Conservation (phyloP, 2,888 invertebrate genomes). For the Cabera pusaria region DNA sequence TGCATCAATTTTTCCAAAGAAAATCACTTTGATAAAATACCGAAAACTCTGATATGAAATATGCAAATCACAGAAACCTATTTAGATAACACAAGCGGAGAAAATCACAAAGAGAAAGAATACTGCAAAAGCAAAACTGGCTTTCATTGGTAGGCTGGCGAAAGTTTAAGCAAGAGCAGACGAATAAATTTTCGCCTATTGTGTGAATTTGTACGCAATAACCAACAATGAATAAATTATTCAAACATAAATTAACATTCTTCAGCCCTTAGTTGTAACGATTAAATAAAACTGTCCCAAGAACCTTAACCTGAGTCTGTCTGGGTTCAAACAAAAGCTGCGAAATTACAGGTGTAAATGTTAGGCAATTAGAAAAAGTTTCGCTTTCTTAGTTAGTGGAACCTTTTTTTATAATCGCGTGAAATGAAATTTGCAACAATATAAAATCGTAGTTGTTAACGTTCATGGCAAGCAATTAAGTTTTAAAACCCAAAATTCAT, state of each 20-base stretch:
- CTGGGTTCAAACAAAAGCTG: conserved; percentile 25
- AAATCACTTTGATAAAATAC: conserved; percentile 9
- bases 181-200: conserved; percentile 62
- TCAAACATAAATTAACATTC: conserved; percentile 56
- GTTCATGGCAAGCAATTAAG: too few relatives aligned
- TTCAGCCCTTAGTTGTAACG: conserved; percentile 45
- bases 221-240: conserved; percentile 65
- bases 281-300: conserved; percentile 42
- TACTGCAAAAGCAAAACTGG: conserved; percentile 42
- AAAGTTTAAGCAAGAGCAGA: conserved; percentile 49
- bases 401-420: background rate
- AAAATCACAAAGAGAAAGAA: conserved; percentile 40
- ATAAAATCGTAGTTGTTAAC: too few relatives aligned
- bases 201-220: conserved; percentile 61
- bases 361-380: conserved; percentile 16
- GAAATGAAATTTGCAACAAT: too few relatives aligned
- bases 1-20: conserved; percentile 10
- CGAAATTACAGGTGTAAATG: conserved; percentile 15
- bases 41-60: conserved; percentile 19
- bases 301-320: conserved; percentile 26
- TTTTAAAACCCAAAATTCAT: too few relatives aligned
- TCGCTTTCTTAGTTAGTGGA: conserved; percentile 7
- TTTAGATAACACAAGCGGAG: conserved; percentile 20
- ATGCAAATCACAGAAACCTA: conserved; percentile 24
- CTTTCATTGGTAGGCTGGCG: conserved; percentile 38